Base-by-base conservation (phyloP, 1,140 invertebrate genomes). In the Anoplophora glabripennis region DNA sequence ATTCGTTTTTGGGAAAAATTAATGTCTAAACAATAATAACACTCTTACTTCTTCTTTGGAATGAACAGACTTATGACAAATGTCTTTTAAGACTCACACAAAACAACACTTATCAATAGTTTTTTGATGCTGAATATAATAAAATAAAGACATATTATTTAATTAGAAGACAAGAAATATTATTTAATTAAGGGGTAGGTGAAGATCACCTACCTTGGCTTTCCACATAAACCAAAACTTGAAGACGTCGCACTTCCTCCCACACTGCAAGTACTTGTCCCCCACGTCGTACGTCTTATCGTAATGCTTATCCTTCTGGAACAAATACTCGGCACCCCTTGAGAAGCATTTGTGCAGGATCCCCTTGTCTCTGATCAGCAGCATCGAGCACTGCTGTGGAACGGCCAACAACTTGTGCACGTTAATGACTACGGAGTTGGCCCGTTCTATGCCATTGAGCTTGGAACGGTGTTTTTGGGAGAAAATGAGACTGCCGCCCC, bases 211-310 rank as follows among this genome's bases (percentile, higher is more conserved):
- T 65, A 76, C 73, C 65, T 84, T 84, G 14, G 79, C 81, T 65
- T 81, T 80, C 86, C 86, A 88, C 83, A 86, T 85, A 10, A 87
- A 69, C 85, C 85, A 87, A 37, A 88, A 78, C 67, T 87, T 88
- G 68, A 88, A 83, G 21, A 86, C 79, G 72, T 88, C 86, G 63
- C 84, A 85, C 69, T 84, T 80, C 35, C 86, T 70, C 41, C 86
- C 86, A 72, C 86, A 88, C 66, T 88, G 85, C 47, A 88, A 78
- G 37, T 84, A 79, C 66, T 85, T 86, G 71, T 88, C 86, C 8
- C 85, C 86, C 0, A 80, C 78, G 71, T 88, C 86, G 64, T 81
- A 86, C 15, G 62, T 70, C 4, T 80, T 73, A 71, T 87, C 84
- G 69, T 88, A 88, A 61, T 83, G 80, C 69, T 88, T 88, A 68